Evolutionary conservation across 92 coral and sea anemone species (phyloP), one percentile per base, ranked within the genome.

Genomic region (Parazoanthus darwini): DNA sequence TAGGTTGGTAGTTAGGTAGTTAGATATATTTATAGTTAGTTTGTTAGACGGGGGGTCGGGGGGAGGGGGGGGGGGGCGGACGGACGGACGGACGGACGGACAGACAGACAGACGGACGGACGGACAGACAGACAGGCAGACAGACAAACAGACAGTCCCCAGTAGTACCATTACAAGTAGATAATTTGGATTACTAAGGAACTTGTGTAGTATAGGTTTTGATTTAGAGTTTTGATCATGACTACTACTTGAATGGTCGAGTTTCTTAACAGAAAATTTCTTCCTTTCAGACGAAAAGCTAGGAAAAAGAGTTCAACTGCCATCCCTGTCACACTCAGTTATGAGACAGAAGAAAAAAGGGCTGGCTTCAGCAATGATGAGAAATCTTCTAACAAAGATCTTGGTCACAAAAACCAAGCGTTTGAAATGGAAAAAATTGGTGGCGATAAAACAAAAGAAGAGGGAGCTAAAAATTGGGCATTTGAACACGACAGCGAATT

Each of bases 381-480:
- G 13, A 48, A 44, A 0, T 71, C 50, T 33, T 70, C 65, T 0
- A 26, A 29, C 35, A 70, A 84, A 26, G 43, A 71, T 25, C 43
- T 5, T 44, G 79, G 87, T 68, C 79, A 66, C 43, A 51, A 84
- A 72, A 84, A 84, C 44, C 35, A 29, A 10, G 87, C 87, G 26
- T 84, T 84, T 48, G 87, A 84, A 84, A 73, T 82, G 86, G 86
- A 82, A 42, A 23, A 16, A 66, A 23, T 65, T 36, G 39, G 46
- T 2, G 78, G 46, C 23, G 59, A 44, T 9, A 70, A 35, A 43
- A 48, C 33, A 44, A 46, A 71, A 3, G 25, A 44, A 42, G 78
- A 36, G 29, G 29, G 6, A 48, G 85, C 13, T 1, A 35, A 54
- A 5, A 58, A 58, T 36, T 58, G 13, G 43, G 33, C 70, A 56